Base-by-base conservation (phyloP, 2,797 vertebrate species). In the Chelmon rostratus region DNA sequence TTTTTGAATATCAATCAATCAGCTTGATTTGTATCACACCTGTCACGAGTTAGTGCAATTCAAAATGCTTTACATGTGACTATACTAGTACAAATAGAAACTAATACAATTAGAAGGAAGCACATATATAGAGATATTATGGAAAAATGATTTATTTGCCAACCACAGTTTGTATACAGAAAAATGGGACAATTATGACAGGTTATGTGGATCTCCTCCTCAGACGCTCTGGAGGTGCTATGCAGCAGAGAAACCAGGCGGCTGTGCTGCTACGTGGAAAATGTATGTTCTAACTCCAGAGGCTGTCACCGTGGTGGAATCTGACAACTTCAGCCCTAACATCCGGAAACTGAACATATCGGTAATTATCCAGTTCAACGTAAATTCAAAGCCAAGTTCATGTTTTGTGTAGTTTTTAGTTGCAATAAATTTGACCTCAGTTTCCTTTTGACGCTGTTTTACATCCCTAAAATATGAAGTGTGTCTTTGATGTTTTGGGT, bases 181-280 rank as follows among this genome's bases (percentile, higher is more conserved):
- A n/a, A n/a, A 44, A 16, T 15, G 42, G 21, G n/a, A 28, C 12
- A 23, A 35, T 35, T 8, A 28, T 37, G 21, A 35, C 1, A 59
- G 13, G 59, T 33, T 12, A 35, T 42, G 40, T 63, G 21, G 11
- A 23, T 46, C 28, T 58, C 61, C 21, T 18, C 54, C 47, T 63
- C 87, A 98, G 97, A 97, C 96, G 0, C 93, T 97, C n/a, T 97
- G 97, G 97, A 92, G 96, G 64, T 97, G 97, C 77, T 98, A 97
- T 0, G 96, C 96, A 11, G 96, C 96, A 3, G 97, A 98, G 90
- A 97, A 97, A 91, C 90, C 96, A 16, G 91, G 86, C 9, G 90
- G 92, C 68, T 96, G 95, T 56, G 92, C 94, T 3, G 95, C 94
- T 19, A 97, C 97, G 0, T 98, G 96, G 97, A 97, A 96, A 89